Percentiles rank a stretch among this genome's conserved stretches.
Evolutionary conservation across 1,140 invertebrate species (phyloP).

Genomic region (Asobara japonica): DNA sequence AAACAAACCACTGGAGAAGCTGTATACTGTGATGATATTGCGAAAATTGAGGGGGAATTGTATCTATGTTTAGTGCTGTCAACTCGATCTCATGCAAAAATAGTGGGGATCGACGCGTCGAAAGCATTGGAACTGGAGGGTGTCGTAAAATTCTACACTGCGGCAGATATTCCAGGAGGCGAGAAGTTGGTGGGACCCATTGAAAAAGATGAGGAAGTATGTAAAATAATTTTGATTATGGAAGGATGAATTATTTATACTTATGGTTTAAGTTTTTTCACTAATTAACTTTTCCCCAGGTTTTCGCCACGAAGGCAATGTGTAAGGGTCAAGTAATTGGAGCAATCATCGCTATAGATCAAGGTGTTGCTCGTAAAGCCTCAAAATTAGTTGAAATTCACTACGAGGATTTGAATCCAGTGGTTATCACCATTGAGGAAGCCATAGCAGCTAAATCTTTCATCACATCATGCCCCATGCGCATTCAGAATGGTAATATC

Average conservation of each 20-base stretch:
- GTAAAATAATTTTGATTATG: background rate
- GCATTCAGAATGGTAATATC: constrained; percentile 75
- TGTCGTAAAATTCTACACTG: constrained; percentile 78
- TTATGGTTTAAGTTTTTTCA: no score
- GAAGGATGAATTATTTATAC: no score
- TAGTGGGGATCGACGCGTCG: constrained; percentile 77
- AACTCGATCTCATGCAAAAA: constrained; percentile 81
- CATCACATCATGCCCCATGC: constrained; percentile 67
- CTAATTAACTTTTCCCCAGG: no score
- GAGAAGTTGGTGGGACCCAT: constrained; percentile 75
- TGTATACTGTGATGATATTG: constrained; percentile 91
- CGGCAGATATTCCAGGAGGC: constrained; percentile 74
- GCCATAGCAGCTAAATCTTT: constrained; percentile 81
- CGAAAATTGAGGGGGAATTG: constrained; percentile 76
- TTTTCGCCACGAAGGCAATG: constrained; percentile 76
- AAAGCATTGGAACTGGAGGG: constrained; percentile 78
- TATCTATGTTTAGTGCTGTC: constrained; percentile 83
- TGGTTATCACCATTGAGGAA: constrained; percentile 86
- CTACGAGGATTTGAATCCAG: constrained; percentile 79
- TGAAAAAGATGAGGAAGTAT: constrained; percentile 77
- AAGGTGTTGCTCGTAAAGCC: constrained; percentile 78
- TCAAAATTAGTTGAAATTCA: constrained; percentile 77
- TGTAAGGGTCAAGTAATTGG: constrained; percentile 83
- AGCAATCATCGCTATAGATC: constrained; percentile 78
- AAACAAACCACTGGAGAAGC: constrained; percentile 95